Conservation (phyloP, 1,140 invertebrate species). For the Caligus rogercresseyi region DNA sequence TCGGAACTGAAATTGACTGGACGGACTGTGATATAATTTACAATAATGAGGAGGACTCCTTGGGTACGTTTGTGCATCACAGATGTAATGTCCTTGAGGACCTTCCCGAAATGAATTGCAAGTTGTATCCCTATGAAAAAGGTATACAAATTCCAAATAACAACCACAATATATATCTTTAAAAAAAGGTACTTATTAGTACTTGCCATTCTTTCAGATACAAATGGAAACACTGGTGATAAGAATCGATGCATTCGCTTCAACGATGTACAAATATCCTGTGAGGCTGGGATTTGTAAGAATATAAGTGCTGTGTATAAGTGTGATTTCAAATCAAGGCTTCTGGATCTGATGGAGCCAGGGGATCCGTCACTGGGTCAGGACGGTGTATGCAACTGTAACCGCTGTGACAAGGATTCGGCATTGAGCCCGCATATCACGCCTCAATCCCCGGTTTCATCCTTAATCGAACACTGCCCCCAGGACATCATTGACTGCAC, state of each 20-base stretch:
- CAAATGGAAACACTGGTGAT: background rate
- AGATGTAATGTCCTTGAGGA: conserved; percentile 8
- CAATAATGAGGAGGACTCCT: background rate
- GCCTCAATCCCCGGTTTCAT: background rate
- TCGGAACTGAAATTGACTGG: conserved; percentile 13
- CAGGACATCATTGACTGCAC: background rate
- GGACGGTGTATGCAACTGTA: background rate
- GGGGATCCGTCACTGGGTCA: background rate
- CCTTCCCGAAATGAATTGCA: conserved; percentile 6
- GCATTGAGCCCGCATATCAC: background rate
- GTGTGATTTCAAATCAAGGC: background rate
- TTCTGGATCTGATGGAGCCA: background rate
- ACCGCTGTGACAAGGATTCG: background rate
- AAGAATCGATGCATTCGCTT: conserved; percentile 8
- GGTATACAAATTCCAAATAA: background rate
- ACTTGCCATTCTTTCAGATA: background rate
- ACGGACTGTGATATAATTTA: conserved; percentile 1
- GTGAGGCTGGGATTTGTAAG: conserved; percentile 10
- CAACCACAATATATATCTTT: background rate
- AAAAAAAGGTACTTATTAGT: background rate
- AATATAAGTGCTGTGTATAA: conserved; percentile 4
- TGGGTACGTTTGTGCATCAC: conserved; percentile 4
- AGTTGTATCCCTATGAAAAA: conserved; percentile 13
- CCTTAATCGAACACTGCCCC: background rate
- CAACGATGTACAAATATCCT: conserved; percentile 14